phyloP scores from a whole-genome alignment of 2,113 vertebrate species.

The Macquaria ambigua region DNA sequence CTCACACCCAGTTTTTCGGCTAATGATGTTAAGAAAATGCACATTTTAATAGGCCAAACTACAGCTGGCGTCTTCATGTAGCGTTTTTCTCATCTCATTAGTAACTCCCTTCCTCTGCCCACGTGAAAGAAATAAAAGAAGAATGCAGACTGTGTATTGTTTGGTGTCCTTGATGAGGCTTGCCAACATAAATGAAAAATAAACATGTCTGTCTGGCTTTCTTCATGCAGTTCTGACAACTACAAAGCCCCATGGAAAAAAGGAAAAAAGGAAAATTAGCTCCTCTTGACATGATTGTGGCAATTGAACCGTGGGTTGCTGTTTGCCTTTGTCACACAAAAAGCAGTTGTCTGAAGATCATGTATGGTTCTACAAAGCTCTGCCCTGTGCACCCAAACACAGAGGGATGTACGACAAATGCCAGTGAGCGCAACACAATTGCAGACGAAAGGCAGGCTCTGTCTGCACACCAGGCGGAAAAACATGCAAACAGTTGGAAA shows the following conservation, averaged over 20 bases:
- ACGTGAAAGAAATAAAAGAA: constrained; percentile 27
- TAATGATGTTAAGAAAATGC: constrained; percentile 61
- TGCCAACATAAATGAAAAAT: constrained; percentile 63
- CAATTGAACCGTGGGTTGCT: constrained; percentile 17
- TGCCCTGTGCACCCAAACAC: constrained; percentile 24
- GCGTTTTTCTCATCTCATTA: constrained; percentile 64
- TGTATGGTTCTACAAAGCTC: constrained; percentile 25
- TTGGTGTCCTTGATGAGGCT: constrained; percentile 59
- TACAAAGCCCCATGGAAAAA: constrained; percentile 32
- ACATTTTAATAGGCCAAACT: constrained; percentile 56
- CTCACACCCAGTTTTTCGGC: constrained; percentile 4
- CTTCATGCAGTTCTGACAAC: constrained; percentile 32
- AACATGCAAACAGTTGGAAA: constrained; percentile 44
- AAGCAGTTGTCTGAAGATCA: constrained; percentile 37
- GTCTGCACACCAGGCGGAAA: constrained; percentile 49
- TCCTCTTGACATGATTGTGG: constrained; percentile 52
- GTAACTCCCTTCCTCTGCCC: constrained; percentile 39
- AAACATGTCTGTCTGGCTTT: constrained; percentile 60
- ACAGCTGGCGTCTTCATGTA: constrained; percentile 31
- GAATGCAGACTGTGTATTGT: constrained; percentile 41
- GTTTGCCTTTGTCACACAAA: constrained; percentile 22
- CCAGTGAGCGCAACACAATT: constrained; percentile 56
- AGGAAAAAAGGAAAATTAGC: constrained; percentile 30
- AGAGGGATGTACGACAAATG: constrained; percentile 21
- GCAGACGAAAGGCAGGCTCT: constrained; percentile 43